phyloP scores from a whole-genome alignment of 2,113 vertebrate species.

The Amblyopsis rosae region DNA sequence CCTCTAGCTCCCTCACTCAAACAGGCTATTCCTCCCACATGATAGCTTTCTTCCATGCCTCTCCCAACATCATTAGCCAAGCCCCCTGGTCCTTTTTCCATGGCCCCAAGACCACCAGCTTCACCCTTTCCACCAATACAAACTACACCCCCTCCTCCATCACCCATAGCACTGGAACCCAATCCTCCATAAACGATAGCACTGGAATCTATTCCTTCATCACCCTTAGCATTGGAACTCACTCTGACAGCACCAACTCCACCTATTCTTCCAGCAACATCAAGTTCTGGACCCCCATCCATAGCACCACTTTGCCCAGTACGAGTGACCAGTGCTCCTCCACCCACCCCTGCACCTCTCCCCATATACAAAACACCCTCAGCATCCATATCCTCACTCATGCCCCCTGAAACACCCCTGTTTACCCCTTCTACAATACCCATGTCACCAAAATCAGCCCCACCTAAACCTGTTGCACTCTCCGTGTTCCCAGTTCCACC shows the following conservation, averaged over 20 bases:
- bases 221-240: constrained; percentile 3
- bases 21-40: constrained; percentile 3
- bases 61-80: constrained; percentile 1
- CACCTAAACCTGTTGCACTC: not conserved
- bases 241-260: constrained; percentile 1
- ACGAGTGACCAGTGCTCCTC: not conserved
- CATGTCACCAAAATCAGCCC: constrained; percentile 14
- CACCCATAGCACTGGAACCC: constrained; percentile 1
- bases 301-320: not conserved
- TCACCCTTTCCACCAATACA: not conserved
- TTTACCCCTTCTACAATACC: constrained; percentile 29
- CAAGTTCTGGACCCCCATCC: not conserved
- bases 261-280: not conserved
- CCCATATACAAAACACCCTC: constrained; percentile 9
- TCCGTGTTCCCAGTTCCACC: constrained; percentile 1
- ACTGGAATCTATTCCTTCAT: not conserved
- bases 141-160: constrained; percentile 16
- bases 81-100: not conserved
- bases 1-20: constrained; percentile 1
- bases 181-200: constrained; percentile 6
- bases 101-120: not conserved
- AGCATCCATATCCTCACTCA: constrained; percentile 27
- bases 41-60: constrained; percentile 7
- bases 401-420: not conserved
- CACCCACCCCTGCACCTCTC: not conserved